Conservation (phyloP, 1,140 invertebrate species). For the Drosophila nannoptera region DNA sequence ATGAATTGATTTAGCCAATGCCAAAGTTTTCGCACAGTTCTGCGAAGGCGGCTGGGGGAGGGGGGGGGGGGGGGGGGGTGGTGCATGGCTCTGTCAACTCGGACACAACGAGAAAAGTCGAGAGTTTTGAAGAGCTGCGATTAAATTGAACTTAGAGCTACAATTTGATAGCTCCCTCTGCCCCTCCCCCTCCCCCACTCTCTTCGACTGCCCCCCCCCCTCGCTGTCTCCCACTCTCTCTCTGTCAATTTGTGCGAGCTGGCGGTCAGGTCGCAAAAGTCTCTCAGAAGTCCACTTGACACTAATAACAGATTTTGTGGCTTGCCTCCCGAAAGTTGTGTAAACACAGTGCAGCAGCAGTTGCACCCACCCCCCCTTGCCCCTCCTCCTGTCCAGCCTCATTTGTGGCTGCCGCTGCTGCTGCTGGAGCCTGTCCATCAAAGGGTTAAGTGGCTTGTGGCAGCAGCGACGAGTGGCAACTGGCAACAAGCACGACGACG, state of each 20-base stretch:
- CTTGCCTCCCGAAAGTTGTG: conserved; percentile 64
- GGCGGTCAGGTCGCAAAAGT: conserved; percentile 60
- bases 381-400: conserved; percentile 28
- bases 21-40: neutral
- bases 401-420: conserved; percentile 50
- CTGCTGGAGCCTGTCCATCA: conserved; percentile 52
- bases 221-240: neutral
- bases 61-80: neutral
- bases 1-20: conserved; percentile 19
- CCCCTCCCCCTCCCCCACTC: neutral
- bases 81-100: neutral
- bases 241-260: neutral
- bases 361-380: conserved; percentile 4
- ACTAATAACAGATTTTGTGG: conserved; percentile 75
- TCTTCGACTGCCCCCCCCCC: conserved; percentile 8
- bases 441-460: conserved; percentile 65
- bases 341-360: conserved; percentile 53
- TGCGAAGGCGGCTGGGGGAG: no score
- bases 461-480: conserved; percentile 17
- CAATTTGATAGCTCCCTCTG: conserved; percentile 46
- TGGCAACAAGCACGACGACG: neutral
- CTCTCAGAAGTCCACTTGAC: conserved; percentile 69
- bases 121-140: conserved; percentile 41
- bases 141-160: conserved; percentile 57
- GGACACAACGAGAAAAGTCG: conserved; percentile 35